These are phyloP conservation scores for Lucilia cuprina DNA, from an alignment of 1,140 invertebrate species.

Conservation along the genomic window DNA sequence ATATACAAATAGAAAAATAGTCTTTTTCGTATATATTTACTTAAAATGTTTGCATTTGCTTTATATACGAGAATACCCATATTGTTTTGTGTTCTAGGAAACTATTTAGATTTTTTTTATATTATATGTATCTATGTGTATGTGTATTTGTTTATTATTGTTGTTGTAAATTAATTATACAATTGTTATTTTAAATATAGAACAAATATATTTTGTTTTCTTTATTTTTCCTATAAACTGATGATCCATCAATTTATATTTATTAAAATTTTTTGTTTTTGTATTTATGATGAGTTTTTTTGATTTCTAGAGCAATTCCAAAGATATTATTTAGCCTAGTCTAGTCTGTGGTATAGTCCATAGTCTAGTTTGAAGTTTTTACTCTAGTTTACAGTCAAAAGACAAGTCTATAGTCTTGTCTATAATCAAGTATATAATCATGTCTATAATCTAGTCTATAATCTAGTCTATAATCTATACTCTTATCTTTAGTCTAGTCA, in stretches of 20 bases:
- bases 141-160: background rate
- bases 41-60: background rate
- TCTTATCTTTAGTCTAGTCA: no score
- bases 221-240: background rate
- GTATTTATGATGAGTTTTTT: no score
- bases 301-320: no score
- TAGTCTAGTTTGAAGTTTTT: no score
- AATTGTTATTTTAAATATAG: background rate
- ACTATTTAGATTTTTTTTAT: background rate
- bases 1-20: background rate
- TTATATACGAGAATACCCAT: background rate
- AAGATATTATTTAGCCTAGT: no score
- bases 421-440: no score
- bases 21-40: background rate
- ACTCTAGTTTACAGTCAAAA: no score
- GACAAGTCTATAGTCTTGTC: no score
- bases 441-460: no score
- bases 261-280: no score
- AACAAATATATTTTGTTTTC: background rate
- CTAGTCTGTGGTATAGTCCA: no score
- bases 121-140: background rate
- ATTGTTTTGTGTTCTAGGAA: background rate
- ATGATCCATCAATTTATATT: background rate
- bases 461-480: no score
- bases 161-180: background rate